Evolutionary conservation across 2,888 invertebrate genomes (phyloP).

Genomic region (Himalopsyche japonica): DNA sequence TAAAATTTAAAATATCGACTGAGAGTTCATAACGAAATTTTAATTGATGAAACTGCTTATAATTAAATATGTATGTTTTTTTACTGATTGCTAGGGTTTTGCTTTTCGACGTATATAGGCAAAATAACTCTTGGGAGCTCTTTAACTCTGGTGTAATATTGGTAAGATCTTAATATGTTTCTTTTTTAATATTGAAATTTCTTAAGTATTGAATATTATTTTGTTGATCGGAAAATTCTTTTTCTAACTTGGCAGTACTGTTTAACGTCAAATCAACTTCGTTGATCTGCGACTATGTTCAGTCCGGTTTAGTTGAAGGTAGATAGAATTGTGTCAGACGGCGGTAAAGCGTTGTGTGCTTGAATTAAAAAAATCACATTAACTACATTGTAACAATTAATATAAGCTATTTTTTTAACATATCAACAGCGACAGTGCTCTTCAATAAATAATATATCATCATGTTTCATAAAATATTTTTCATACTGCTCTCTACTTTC

Average conservation of each 20-base stretch:
- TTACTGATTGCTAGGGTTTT: too few relatives aligned
- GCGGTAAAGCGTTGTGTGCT: neutral
- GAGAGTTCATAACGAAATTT: too few relatives aligned
- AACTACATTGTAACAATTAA: neutral
- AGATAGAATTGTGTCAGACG: neutral
- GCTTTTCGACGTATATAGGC: too few relatives aligned
- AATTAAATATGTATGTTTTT: too few relatives aligned
- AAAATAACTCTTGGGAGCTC: too few relatives aligned
- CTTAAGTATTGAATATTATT: neutral
- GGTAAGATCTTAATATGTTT: too few relatives aligned
- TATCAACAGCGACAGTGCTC: neutral
- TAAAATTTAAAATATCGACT: too few relatives aligned
- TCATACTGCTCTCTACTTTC: slow-evolving; percentile 32
- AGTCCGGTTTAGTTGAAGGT: neutral
- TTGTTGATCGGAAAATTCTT: neutral
- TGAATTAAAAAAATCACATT: neutral
- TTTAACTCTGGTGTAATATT: too few relatives aligned
- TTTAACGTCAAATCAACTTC: neutral
- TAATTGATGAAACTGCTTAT: too few relatives aligned
- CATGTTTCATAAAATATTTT: slow-evolving; percentile 42
- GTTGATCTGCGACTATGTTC: neutral
- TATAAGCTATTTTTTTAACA: neutral
- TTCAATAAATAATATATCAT: slow-evolving; percentile 40
- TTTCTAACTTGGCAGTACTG: neutral
- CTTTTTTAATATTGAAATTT: too few relatives aligned